Conservation (phyloP, 2,113 vertebrate species). For the Ciconia maguari region DNA sequence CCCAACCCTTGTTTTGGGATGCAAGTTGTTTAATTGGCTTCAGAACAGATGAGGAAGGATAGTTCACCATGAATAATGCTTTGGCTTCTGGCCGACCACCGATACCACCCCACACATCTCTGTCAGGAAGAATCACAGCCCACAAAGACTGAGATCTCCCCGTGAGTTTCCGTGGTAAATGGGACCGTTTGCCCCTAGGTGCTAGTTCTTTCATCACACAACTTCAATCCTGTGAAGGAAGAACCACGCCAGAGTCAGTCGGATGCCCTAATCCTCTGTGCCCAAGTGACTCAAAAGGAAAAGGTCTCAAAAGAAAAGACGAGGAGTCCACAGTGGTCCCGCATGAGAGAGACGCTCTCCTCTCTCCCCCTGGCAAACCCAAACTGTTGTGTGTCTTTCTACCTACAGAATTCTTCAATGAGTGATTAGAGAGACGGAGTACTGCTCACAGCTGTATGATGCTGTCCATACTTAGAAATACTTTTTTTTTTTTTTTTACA, state of each 20-base stretch:
- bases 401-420: background rate
- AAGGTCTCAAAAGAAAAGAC: background rate
- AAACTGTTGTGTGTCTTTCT: background rate
- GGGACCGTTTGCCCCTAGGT: background rate
- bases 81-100: background rate
- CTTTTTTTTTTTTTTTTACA: background rate
- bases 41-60: background rate
- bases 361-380: background rate
- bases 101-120: background rate
- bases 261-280: background rate
- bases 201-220: background rate
- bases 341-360: background rate
- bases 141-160: background rate
- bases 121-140: background rate
- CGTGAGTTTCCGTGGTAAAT: rapidly evolving
- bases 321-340: background rate
- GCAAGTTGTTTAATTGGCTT: background rate
- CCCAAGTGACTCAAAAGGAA: background rate
- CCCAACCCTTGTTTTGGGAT: background rate
- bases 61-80: background rate
- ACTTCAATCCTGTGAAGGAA: background rate
- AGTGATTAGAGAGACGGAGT: background rate
- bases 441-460: background rate
- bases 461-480: background rate
- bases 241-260: background rate